These are phyloP conservation scores for Lithophane socia DNA, from an alignment of 2,888 invertebrate genomes.

Conservation along the genomic window DNA sequence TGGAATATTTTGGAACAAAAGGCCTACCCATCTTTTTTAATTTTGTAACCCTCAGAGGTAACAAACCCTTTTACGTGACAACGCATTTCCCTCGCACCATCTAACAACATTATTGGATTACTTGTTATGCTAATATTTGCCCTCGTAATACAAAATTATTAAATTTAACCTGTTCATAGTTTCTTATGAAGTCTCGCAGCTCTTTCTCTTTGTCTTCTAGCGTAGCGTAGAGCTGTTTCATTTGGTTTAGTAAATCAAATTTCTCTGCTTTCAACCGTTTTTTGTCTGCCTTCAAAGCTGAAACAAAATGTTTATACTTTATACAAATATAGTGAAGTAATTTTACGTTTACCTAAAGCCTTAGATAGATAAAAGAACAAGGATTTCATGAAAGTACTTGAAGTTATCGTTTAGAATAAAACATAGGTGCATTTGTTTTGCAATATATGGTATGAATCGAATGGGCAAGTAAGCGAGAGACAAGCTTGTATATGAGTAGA, in stretches of 20 bases:
- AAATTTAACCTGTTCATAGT: slow-evolving; percentile 95
- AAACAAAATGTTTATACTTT: slow-evolving; percentile 71
- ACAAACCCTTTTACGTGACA: slow-evolving; percentile 47
- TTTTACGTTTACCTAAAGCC: slow-evolving; percentile 5
- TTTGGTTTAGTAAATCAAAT: slow-evolving; percentile 97
- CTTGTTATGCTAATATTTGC: slow-evolving; percentile 41
- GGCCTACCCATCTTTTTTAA: slow-evolving; percentile 40
- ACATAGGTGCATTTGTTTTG: slow-evolving; percentile 20
- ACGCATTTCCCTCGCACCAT: slow-evolving; percentile 38
- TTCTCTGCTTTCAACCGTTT: slow-evolving; percentile 98
- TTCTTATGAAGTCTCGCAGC: slow-evolving; percentile 97
- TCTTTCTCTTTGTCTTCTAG: slow-evolving; percentile 98
- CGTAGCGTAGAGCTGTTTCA: slow-evolving; percentile 98
- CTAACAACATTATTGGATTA: slow-evolving; percentile 47
- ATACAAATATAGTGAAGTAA: slow-evolving; percentile 25
- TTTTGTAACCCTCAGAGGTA: slow-evolving; percentile 29
- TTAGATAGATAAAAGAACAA: not conserved
- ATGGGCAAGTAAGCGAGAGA: slow-evolving; percentile 38
- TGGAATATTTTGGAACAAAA: slow-evolving; percentile 55
- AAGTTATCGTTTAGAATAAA: slow-evolving; percentile 8
- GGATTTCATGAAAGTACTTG: slow-evolving; percentile 16
- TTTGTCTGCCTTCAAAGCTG: slow-evolving; percentile 96
- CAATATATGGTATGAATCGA: slow-evolving; percentile 36
- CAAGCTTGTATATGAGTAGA: slow-evolving; percentile 46
- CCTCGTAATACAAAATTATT: slow-evolving; percentile 45